These are phyloP conservation scores for Leptura quadrifasciata DNA, from an alignment of 2,888 invertebrate species.

Conservation along the genomic window DNA sequence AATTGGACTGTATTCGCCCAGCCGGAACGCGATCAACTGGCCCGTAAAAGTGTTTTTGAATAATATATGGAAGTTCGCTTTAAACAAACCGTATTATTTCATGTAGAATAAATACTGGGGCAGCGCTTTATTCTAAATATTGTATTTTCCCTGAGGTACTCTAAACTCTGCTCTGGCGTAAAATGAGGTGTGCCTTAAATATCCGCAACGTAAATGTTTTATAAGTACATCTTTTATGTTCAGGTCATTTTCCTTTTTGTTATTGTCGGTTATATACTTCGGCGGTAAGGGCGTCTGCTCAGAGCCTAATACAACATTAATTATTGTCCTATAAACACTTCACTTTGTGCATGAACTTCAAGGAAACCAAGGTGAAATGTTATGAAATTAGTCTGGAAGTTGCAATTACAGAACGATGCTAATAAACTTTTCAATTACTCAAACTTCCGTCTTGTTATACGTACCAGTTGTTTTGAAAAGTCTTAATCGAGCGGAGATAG, in stretches of 20 bases:
- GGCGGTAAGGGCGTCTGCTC: conserved; percentile 1
- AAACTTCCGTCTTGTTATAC: too few relatives aligned
- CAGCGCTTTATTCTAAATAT: conserved; percentile 24
- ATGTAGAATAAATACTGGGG: conserved; percentile 30
- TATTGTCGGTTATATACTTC: conserved; percentile 16
- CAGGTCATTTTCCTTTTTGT: conserved; percentile 21
- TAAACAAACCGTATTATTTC: conserved; percentile 26
- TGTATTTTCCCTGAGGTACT: conserved; percentile 27
- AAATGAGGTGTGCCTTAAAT: conserved; percentile 31
- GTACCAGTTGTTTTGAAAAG: too few relatives aligned
- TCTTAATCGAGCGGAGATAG: too few relatives aligned
- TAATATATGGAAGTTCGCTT: conserved; percentile 15
- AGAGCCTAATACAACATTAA: conserved; percentile 11
- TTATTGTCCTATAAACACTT: conserved; percentile 2
- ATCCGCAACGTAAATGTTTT: conserved; percentile 38
- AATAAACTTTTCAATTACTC: too few relatives aligned
- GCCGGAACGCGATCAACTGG: not conserved
- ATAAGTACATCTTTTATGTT: conserved; percentile 30
- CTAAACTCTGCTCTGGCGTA: conserved; percentile 31
- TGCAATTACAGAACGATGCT: too few relatives aligned
- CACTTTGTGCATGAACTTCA: not conserved
- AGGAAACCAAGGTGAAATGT: not conserved
- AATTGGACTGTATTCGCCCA: not conserved
- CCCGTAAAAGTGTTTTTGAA: conserved; percentile 4
- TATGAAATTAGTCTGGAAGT: not conserved